phyloP scores from a whole-genome alignment of 1,140 invertebrate genomes.

The Atta cephalotes region DNA sequence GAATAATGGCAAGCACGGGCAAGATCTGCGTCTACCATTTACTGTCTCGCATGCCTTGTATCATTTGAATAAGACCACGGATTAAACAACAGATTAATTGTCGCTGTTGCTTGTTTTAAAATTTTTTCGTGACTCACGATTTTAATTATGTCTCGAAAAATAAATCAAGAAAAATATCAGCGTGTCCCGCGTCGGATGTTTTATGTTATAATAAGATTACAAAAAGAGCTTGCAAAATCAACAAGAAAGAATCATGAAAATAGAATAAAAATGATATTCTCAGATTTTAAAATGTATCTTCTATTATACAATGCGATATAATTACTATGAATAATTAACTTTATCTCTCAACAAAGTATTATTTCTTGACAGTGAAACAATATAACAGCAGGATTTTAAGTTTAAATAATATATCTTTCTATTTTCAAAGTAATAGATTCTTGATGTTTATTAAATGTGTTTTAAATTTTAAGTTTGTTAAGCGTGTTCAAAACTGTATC shows the following conservation, averaged over 20 bases:
- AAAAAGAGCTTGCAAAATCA: constrained; percentile 14
- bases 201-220: constrained; percentile 38
- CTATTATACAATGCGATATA: constrained; percentile 32
- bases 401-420: not conserved
- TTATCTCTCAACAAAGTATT: constrained; percentile 22
- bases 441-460: not conserved
- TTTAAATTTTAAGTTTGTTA: not conserved
- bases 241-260: constrained; percentile 16
- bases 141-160: constrained; percentile 48
- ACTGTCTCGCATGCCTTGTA: constrained; percentile 36
- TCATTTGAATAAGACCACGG: constrained; percentile 37
- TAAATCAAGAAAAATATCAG: constrained; percentile 52
- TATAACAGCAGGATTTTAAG: not conserved
- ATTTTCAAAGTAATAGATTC: not conserved
- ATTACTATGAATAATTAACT: constrained; percentile 41
- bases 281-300: constrained; percentile 29
- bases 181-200: not conserved
- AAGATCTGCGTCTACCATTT: constrained; percentile 34
- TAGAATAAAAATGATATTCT: constrained; percentile 29
- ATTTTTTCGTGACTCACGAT: not conserved
- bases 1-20: constrained; percentile 13
- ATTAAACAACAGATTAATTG: constrained; percentile 49
- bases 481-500: not conserved
- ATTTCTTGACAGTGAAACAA: not conserved
- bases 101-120: constrained; percentile 29